Evolutionary conservation across 2,888 invertebrate genomes (phyloP), one percentile per base, ranked within the genome.

Genomic region (Aleiodes leptofemur): DNA sequence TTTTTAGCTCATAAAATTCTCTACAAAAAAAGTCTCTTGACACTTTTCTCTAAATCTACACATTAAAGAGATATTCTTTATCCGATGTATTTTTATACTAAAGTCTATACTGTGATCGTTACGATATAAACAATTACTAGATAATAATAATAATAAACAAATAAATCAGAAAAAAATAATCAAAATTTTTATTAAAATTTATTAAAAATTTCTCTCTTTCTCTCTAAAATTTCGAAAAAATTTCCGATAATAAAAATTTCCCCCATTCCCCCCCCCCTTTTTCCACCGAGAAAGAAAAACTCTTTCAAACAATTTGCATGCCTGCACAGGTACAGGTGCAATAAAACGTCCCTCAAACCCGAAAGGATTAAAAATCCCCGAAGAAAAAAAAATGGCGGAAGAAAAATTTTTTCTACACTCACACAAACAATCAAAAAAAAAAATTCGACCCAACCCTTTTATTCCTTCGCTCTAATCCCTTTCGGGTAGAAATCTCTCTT

Each of bases 381-480:
- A 16, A 14, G 43, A 48, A 48, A 48, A 64, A 64, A 43, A 43
- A 64, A 11, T 64, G 43, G 48, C 16, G 23, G 29, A 56, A 56
- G 23, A n/a, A 14, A 61, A 64, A 64, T 23, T 43, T 16, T 14
- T 8, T 9, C 43, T 11, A 2, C 43, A 9, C 43, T 43, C 9
- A 7, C 9, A 7, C 43, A 43, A 43, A 43, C 43, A 43, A 43
- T 48, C 4, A 23, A 23, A 64, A 64, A 64, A 64, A 64, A 64
- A 64, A 64, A 64, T 48, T 43, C 23, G 43, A 16, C 23, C 64
- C 43, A 64, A 64, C 64, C 48, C 64, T 64, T 64, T 48, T 43
- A 43, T 16, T 64, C 48, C 64, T 14, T 11, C n/a, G 23, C 38
- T 11, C 5, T 64, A 64, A 64, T 64, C 64, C 64, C 64, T 43